A percentile compares a stretch with the other conserved stretches of the same genome.
Evolutionary conservation across 2,888 invertebrate species (phyloP).

Genomic region (Meiosimyza platycephala): DNA sequence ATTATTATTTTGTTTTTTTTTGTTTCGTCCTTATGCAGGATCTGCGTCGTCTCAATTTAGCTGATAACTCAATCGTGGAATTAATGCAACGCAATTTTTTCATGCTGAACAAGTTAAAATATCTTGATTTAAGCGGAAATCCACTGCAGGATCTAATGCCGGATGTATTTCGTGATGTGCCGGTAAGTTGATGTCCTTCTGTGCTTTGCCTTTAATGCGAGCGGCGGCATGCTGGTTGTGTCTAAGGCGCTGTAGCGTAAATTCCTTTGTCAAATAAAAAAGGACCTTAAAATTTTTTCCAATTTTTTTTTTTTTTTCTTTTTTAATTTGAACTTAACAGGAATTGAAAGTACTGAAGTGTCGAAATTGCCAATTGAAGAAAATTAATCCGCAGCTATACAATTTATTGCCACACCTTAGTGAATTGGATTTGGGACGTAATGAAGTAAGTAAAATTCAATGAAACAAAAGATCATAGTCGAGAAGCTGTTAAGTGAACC

Average conservation of each 20-base stretch:
- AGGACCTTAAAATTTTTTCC: not conserved
- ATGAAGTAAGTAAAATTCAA: slow-evolving; percentile 67
- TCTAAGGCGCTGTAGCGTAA: not conserved
- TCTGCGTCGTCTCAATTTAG: slow-evolving; percentile 74
- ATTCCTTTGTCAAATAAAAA: not conserved
- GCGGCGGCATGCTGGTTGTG: not conserved
- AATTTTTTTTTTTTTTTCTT: not conserved
- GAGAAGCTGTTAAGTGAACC: not conserved
- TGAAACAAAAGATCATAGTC: no score
- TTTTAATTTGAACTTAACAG: slow-evolving; percentile 62
- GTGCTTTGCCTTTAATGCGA: not conserved
- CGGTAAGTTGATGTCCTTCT: slow-evolving; percentile 66
- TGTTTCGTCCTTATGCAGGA: slow-evolving; percentile 66
- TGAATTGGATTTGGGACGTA: slow-evolving; percentile 81
- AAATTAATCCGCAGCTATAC: slow-evolving; percentile 83
- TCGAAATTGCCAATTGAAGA: slow-evolving; percentile 77
- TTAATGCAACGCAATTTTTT: slow-evolving; percentile 80
- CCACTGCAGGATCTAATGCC: slow-evolving; percentile 79
- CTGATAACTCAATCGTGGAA: slow-evolving; percentile 75
- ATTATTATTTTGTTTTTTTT: slow-evolving; percentile 34
- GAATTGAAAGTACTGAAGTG: slow-evolving; percentile 79
- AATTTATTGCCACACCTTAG: slow-evolving; percentile 78
- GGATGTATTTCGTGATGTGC: slow-evolving; percentile 81
- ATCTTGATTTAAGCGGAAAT: slow-evolving; percentile 81
- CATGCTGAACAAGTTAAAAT: slow-evolving; percentile 77